Evolutionary conservation across 1,140 invertebrate genomes (phyloP), one percentile per base, ranked within the genome.

Genomic region (Cydia amplana): DNA sequence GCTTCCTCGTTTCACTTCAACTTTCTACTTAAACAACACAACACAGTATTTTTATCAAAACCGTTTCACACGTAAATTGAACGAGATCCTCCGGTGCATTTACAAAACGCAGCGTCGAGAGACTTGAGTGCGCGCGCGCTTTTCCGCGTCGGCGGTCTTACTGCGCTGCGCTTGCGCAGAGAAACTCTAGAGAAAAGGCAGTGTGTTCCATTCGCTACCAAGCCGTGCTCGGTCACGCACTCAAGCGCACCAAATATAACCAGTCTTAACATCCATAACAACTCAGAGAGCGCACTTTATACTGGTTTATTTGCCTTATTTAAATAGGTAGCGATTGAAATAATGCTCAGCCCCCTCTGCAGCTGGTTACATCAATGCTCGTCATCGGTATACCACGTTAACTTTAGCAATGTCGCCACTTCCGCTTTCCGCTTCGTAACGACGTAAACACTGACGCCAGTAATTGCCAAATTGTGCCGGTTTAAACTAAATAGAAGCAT

Each of bases 131-230:
- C 83, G 87, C 82, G 88, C 80, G 80, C 80, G 77, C 77, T 78
- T 78, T 76, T 80, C 77, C 75, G 75, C 82, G 82, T 79, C 82
- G 82, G 76, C 81, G 74, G 64, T 78, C 72, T 64, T 49, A 91
- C 90, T 91, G 89, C 83, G 85, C 90, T 91, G 89, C 83, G 85
- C 80, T 74, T 55, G 87, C 84, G 86, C 80, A 80, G 90, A 85
- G 89, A 92, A 92, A 92, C 89, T 89, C 81, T 79, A 90, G 86
- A 92, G 90, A 89, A 91, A 92, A 89, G 88, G 78, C 83, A 85
- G 84, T 23, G 20, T 23, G 55, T 60, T 60, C 18, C 55, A n/a
- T 20, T 20, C 20, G 55, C 20, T 20, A n/a, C 20, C 7, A 23
- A 23, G 20, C 55, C 7, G 7, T 23, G 18, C 0, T 18, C 55